Base-by-base conservation (phyloP, 1,140 invertebrate species). In the Drosophila nigromelanica region DNA sequence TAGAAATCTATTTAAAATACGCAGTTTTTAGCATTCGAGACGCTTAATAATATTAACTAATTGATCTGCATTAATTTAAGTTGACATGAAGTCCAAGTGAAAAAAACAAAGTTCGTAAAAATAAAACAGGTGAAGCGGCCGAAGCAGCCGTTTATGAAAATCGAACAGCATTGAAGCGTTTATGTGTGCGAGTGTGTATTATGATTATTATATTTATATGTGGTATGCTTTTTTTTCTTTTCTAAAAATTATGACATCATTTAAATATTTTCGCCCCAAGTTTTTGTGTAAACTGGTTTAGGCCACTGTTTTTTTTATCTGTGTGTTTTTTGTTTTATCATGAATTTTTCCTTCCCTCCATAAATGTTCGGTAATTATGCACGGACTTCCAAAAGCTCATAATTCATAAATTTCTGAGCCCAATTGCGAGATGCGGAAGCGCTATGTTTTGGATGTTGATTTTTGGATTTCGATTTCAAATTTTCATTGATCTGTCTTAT, bases 21-120 rank as follows among this genome's bases (percentile, higher is more conserved):
- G 48, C 40, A 75, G 61, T 61, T 78, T 66, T 72, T 66, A 48
- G 76, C 76, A 78, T 78, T 78, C 69, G 76, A 72, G 54, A 62
- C 76, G 76, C 73, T 76, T 76, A 78, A 78, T 89, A 89, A 87
- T 81, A 89, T 89, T 89, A 89, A 89, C 85, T 89, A 89, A 89
- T 89, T 89, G 83, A 89, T 89, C 83, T 89, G 83, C 83, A 89
- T 89, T 89, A 89, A 89, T 89, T 89, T 89, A 61, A 51, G 61
- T 67, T 76, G 73, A 72, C 69, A 76, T 76, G 70, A 58, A 62
- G 62, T 61, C 66, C 27, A 50, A 52, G 15, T 69, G n/a, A 56
- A 62, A 42, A 69, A 39, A 35, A 33, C 18, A 63, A 66, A 30
- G 30, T 51, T 50, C 42, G 15, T 60, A 48, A 11, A 68, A 76